phyloP scores from a whole-genome alignment of 2,888 invertebrate genomes.

The Hydroisotoma schaefferi region DNA sequence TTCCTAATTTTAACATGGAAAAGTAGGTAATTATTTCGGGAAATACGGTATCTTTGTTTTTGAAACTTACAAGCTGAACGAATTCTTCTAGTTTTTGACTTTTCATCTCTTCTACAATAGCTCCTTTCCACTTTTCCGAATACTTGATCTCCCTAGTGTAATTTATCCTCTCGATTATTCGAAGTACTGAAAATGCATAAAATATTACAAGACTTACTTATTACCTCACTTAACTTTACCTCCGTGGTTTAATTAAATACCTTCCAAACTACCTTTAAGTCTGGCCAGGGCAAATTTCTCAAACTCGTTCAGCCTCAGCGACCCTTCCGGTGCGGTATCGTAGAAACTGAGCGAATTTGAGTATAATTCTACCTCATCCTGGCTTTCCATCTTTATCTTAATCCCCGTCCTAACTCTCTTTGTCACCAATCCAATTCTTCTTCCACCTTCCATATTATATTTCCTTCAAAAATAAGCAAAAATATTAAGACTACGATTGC shows the following conservation, averaged over 20 bases:
- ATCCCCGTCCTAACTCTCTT: too few relatives aligned
- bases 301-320: constrained; percentile 76
- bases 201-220: too few relatives aligned
- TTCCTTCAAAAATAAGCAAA: too few relatives aligned
- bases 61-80: constrained; percentile 38
- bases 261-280: constrained; percentile 65
- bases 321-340: constrained; percentile 67
- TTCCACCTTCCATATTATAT: too few relatives aligned
- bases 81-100: constrained; percentile 56
- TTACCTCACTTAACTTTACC: too few relatives aligned
- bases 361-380: constrained; percentile 61
- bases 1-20: too few relatives aligned
- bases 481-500: too few relatives aligned
- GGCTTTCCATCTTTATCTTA: too few relatives aligned
- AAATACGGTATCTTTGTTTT: too few relatives aligned
- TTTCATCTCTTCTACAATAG: constrained; percentile 62
- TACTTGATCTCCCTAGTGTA: constrained; percentile 51
- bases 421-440: too few relatives aligned
- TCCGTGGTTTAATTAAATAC: too few relatives aligned
- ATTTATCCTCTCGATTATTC: constrained; percentile 71
- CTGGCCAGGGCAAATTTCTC: constrained; percentile 82
- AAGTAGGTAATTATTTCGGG: too few relatives aligned
- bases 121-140: constrained; percentile 50
- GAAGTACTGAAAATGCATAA: constrained; percentile 63
- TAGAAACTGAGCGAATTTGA: constrained; percentile 78